Percentiles rank a stretch among this genome's conserved stretches.
Conservation (phyloP, 2,113 vertebrate genomes). For the Phrynocephalus versicolor region DNA sequence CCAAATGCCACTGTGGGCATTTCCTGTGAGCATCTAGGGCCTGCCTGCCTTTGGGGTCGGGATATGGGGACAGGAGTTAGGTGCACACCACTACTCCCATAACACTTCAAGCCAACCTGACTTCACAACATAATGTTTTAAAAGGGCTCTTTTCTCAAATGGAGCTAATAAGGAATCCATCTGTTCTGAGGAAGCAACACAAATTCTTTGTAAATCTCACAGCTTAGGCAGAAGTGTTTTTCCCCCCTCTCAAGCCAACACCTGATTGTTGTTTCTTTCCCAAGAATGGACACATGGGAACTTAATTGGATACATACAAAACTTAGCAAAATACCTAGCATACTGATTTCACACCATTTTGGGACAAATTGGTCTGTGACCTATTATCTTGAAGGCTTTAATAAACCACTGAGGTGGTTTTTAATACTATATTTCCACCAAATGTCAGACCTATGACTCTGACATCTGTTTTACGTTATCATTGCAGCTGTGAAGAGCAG, state of each 20-base stretch:
- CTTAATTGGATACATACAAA: constrained; percentile 27
- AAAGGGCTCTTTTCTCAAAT: too few species aligned
- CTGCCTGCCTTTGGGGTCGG: too few species aligned
- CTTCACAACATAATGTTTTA: too few species aligned
- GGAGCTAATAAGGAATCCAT: neutral
- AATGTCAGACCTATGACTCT: constrained; percentile 76
- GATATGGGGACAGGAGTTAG: too few species aligned
- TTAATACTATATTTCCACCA: constrained; percentile 75
- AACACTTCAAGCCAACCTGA: too few species aligned
- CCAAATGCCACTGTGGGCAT: too few species aligned
- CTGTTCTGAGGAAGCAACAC: neutral
- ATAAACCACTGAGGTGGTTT: constrained; percentile 74
- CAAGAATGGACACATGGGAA: constrained; percentile 22
- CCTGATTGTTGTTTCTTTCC: constrained; percentile 13
- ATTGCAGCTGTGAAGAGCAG: constrained; percentile 75
- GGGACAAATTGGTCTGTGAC: constrained; percentile 60
- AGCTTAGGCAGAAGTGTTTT: neutral
- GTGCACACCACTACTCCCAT: too few species aligned
- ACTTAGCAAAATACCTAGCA: constrained; percentile 34
- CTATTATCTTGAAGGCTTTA: constrained; percentile 70
- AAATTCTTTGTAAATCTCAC: neutral
- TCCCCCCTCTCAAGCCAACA: constrained; percentile 24
- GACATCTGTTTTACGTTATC: constrained; percentile 77
- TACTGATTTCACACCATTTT: neutral
- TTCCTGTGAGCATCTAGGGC: too few species aligned